These are phyloP conservation scores for Cabera pusaria DNA, from an alignment of 2,888 invertebrate genomes.

Conservation along the genomic window DNA sequence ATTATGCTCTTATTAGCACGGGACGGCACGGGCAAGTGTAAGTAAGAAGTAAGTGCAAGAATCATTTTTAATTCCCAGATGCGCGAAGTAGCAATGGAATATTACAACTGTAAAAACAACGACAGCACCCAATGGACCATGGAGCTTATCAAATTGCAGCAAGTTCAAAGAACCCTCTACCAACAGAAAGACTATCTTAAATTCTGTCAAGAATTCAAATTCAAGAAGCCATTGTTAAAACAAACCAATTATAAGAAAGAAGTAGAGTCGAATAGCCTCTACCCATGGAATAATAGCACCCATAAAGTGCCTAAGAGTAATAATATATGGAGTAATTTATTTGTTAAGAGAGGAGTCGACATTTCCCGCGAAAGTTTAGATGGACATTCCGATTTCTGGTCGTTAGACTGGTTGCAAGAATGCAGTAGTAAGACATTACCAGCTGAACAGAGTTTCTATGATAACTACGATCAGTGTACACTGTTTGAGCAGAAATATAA, in stretches of 20 bases:
- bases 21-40: too few species aligned
- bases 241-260: slow-evolving; percentile 49
- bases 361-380: slow-evolving; percentile 52
- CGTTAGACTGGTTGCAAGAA: slow-evolving; percentile 57
- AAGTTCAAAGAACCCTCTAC: slow-evolving; percentile 65
- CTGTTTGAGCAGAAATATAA: slow-evolving; percentile 50
- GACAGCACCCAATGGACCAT: slow-evolving; percentile 71
- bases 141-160: slow-evolving; percentile 69
- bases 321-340: slow-evolving; percentile 51
- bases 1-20: too few species aligned
- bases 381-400: slow-evolving; percentile 50
- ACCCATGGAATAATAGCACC: slow-evolving; percentile 69
- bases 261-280: slow-evolving; percentile 66
- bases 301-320: slow-evolving; percentile 57
- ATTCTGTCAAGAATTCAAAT: slow-evolving; percentile 62
- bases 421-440: slow-evolving; percentile 57
- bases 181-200: slow-evolving; percentile 65
- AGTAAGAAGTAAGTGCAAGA: too few species aligned
- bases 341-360: slow-evolving; percentile 61
- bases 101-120: slow-evolving; percentile 86
- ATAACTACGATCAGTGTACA: slow-evolving; percentile 62
- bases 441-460: slow-evolving; percentile 63
- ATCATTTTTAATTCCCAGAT: slow-evolving; percentile 83
- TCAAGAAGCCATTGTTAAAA: slow-evolving; percentile 51
- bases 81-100: slow-evolving; percentile 88